A percentile compares a stretch with the other conserved stretches of the same genome.
Conservation (phyloP, 2,797 vertebrate genomes). For the Scolopax bukidnonensis region DNA sequence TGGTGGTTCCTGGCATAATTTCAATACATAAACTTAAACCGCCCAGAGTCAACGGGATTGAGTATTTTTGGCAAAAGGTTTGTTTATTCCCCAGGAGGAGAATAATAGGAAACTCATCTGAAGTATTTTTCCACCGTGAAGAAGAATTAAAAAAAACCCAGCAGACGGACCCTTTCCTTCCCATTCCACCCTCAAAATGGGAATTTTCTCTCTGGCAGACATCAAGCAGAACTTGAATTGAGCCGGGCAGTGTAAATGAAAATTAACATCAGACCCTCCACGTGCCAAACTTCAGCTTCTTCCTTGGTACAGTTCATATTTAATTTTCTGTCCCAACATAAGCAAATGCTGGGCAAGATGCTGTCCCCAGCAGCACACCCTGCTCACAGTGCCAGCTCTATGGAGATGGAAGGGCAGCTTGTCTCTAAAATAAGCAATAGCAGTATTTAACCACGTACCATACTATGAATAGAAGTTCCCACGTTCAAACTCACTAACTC, state of each 20-base stretch:
- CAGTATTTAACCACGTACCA: not conserved
- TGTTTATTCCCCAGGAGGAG: slow-evolving; percentile 36
- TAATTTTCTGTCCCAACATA: not conserved
- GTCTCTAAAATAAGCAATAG: not conserved
- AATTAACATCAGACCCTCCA: not conserved
- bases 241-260: not conserved
- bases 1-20: not conserved
- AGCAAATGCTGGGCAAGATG: not conserved
- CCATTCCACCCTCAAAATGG: not conserved
- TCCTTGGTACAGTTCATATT: not conserved
- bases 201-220: not conserved
- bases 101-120: slow-evolving; percentile 38
- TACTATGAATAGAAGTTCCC: not conserved
- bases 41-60: not conserved
- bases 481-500: not conserved
- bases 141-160: slow-evolving; percentile 5
- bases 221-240: not conserved
- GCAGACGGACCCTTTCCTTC: not conserved
- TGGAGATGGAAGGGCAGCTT: not conserved
- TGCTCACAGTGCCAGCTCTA: not conserved
- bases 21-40: not conserved
- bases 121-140: slow-evolving; percentile 26
- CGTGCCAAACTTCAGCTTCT: accelerated
- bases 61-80: slow-evolving; percentile 19
- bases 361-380: not conserved